Percentiles rank a stretch among this genome's conserved stretches.
Conservation (phyloP, 1,140 invertebrate species). For the Battus philenor region DNA sequence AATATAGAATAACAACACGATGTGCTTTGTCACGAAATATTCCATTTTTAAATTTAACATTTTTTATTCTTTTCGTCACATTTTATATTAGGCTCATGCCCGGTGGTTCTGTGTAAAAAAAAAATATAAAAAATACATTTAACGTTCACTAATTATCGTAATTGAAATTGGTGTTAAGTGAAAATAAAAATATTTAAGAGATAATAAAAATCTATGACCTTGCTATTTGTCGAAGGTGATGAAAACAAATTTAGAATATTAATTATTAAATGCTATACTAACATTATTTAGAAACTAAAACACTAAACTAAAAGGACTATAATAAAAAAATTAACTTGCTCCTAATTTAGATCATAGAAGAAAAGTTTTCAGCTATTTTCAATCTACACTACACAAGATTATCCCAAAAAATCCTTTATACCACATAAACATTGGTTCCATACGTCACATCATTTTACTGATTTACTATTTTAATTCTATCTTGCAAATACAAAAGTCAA, state of each 20-base stretch:
- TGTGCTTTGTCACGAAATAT: slow-evolving; percentile 12
- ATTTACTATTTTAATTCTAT: slow-evolving; percentile 1
- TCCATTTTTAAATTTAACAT: neutral
- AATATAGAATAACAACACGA: neutral
- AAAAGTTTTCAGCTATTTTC: neutral
- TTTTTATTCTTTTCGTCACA: neutral
- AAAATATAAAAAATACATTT: slow-evolving; percentile 10
- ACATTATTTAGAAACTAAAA: neutral
- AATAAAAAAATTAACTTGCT: too few relatives aligned
- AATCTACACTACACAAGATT: slow-evolving; percentile 3
- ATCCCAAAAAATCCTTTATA: too few relatives aligned
- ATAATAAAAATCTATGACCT: too few relatives aligned
- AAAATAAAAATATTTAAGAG: too few relatives aligned
- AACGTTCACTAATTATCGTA: too few relatives aligned
- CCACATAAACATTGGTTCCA: slow-evolving; percentile 18
- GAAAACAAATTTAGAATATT: neutral
- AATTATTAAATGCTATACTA: neutral
- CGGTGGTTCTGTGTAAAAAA: slow-evolving; percentile 1
- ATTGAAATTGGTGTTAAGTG: too few relatives aligned
- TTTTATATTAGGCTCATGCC: neutral
- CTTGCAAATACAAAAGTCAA: slow-evolving; percentile 10
- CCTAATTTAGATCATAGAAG: too few relatives aligned
- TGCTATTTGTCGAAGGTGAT: too few relatives aligned
- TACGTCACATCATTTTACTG: slow-evolving; percentile 7
- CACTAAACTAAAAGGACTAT: neutral